A percentile compares a stretch with the other conserved stretches of the same genome.
phyloP scores from a whole-genome alignment of 2,888 invertebrate species.

The Apodemia duryi region DNA sequence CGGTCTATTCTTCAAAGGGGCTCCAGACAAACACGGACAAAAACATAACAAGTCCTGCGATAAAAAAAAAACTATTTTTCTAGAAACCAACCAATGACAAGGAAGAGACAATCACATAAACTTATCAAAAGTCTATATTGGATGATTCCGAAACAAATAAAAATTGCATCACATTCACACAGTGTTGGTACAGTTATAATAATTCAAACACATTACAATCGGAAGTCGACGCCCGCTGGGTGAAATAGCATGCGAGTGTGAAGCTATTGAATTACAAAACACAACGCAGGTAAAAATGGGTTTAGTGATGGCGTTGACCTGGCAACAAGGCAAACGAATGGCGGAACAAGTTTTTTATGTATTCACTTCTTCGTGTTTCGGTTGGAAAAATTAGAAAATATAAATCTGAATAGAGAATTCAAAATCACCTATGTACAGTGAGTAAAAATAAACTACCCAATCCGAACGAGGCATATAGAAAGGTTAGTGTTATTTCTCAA shows the following conservation, averaged over 20 bases:
- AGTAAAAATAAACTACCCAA: too few species aligned
- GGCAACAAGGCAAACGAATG: conserved; percentile 4
- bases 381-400: background rate
- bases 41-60: too few species aligned
- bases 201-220: background rate
- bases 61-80: too few species aligned
- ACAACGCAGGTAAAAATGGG: conserved; percentile 10
- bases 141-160: background rate
- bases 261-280: background rate
- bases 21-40: too few species aligned
- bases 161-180: background rate
- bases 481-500: too few species aligned
- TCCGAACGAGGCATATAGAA: too few species aligned
- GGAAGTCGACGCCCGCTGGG: background rate
- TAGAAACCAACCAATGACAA: too few species aligned
- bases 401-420: background rate
- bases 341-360: background rate
- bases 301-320: conserved; percentile 9
- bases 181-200: background rate
- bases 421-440: background rate
- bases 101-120: too few species aligned
- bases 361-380: background rate
- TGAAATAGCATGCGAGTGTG: background rate
- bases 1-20: too few species aligned
- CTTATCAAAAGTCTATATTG: background rate